Percentiles rank a stretch among this genome's conserved stretches.
Conservation (phyloP, 2,888 invertebrate species). For the Alsophila aescularia region DNA sequence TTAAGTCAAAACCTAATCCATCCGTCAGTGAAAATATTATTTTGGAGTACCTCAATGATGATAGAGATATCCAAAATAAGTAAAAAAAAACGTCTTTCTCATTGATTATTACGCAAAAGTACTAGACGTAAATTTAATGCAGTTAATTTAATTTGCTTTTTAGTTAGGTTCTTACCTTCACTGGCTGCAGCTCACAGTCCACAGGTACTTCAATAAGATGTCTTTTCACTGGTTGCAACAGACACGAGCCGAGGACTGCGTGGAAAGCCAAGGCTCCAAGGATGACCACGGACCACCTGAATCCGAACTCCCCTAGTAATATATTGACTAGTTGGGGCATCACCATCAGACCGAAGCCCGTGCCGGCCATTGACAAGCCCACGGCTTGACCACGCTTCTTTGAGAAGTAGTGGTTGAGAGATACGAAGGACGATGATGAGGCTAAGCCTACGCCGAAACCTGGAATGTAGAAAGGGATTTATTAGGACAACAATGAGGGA, state of each 20-base stretch:
- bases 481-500: no score
- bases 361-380: constrained; percentile 91
- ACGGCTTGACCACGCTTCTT: constrained; percentile 92
- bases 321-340: constrained; percentile 90
- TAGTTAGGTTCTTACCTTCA: constrained; percentile 59
- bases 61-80: no score
- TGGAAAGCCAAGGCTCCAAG: constrained; percentile 88
- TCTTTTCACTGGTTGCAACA: constrained; percentile 89
- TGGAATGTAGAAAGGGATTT: constrained; percentile 44
- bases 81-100: no score
- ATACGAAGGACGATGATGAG: constrained; percentile 90
- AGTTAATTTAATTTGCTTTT: no score
- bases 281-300: constrained; percentile 88
- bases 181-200: constrained; percentile 80
- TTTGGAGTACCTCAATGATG: no score
- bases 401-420: constrained; percentile 90
- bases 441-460: constrained; percentile 91
- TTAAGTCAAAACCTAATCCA: no score
- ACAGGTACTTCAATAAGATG: constrained; percentile 86
- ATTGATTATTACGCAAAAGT: no score
- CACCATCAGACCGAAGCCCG: constrained; percentile 90
- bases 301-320: constrained; percentile 86
- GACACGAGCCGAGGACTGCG: constrained; percentile 86
- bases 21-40: no score
- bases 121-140: no score